These are phyloP conservation scores for Daubentonia madagascariensis DNA, from an alignment of 2,113 vertebrate genomes.

Conservation along the genomic window DNA sequence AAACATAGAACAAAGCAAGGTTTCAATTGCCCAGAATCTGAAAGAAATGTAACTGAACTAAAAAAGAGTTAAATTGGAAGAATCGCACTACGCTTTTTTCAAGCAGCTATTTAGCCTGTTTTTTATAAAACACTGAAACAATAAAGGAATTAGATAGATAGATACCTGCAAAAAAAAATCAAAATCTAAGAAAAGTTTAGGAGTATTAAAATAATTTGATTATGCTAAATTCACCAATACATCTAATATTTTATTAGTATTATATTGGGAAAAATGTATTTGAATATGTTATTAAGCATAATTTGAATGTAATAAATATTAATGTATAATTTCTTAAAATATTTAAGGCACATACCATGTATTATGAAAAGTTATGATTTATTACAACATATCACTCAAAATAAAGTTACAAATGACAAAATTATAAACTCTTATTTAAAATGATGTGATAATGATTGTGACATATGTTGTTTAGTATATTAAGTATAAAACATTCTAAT, in stretches of 20 bases:
- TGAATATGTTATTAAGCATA: neutral
- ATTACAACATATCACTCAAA: neutral
- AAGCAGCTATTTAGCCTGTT: neutral
- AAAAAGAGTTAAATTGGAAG: neutral
- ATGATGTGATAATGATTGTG: neutral
- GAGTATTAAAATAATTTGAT: neutral
- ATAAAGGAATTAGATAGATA: neutral
- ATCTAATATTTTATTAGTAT: constrained; percentile 6
- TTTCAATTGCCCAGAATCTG: neutral
- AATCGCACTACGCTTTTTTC: neutral
- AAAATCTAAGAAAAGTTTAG: neutral
- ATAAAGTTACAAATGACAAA: neutral
- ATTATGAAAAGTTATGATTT: neutral
- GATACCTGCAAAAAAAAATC: neutral
- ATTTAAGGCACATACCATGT: neutral
- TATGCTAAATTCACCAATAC: neutral
- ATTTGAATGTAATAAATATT: neutral
- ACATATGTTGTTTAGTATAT: neutral
- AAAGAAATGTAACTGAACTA: constrained; percentile 25
- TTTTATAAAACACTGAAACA: neutral
- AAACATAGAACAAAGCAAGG: neutral
- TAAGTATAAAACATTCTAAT: neutral
- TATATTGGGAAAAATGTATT: neutral
- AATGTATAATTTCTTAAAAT: neutral
- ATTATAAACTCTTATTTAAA: neutral